Evolutionary conservation across 2,888 invertebrate species (phyloP), one percentile per base, ranked within the genome.

Genomic region (Furcula furcula): DNA sequence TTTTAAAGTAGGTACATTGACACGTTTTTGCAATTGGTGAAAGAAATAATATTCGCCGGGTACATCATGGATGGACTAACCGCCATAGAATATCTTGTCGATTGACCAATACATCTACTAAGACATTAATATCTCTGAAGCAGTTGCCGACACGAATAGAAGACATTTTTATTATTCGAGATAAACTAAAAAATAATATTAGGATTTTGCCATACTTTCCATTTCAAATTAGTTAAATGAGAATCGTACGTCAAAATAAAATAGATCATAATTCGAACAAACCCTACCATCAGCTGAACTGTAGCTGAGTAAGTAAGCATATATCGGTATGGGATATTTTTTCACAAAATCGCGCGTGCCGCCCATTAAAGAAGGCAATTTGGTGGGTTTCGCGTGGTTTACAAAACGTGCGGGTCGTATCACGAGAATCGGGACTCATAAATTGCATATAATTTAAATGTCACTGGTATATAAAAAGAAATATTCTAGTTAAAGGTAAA

Each of bases 321-420:
- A 55, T 47, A 53, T 41, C 34, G 47, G 44, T 36, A 41, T 2
- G 15, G 40, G 48, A 37, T 51, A 51, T 61, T 68, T 65, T 66
- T 65, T 57, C 43, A 40, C 54, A 54, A 47, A 45, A 49, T 46
- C 45, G 55, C 46, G 38, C 71, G 71, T 71, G 71, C 59, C 51
- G 15, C 47, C 43, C 36, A 49, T 46, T 72, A 72, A 72, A 71
- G 71, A 72, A 71, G 65, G 46, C 62, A 72, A 72, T 72, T 64
- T 53, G 31, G 38, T 28, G 42, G 20, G 50, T 61, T 63, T 49
- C 51, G 58, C 58, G 43, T 34, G 51, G 48, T 54, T 55, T 45
- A 51, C 60, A 61, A 49, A 45, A 61, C 44, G 49, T 55, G 46
- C 41, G 43, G 42, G 40, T 42, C 39, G 48, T 39, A 49, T 55